Evolutionary conservation across 2,888 invertebrate species (phyloP).

Genomic region (Ommatoiulus sabulosus): DNA sequence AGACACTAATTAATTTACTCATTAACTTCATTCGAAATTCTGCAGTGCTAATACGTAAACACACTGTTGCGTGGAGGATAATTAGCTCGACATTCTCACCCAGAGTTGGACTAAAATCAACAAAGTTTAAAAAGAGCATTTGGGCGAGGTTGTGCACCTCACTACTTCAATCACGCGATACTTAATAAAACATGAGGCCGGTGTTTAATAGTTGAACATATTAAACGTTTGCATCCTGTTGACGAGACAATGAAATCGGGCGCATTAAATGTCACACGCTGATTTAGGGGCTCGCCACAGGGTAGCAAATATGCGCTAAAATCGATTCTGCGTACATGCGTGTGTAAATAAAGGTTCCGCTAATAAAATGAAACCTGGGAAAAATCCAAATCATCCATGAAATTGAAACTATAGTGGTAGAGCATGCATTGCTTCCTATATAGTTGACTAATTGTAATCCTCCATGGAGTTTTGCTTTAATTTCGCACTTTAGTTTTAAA

Average conservation of each 20-base stretch:
- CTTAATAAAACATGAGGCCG: slow-evolving; percentile 2
- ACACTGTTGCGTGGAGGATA: not conserved
- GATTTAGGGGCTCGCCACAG: not conserved
- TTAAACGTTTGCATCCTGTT: not conserved
- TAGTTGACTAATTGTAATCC: too few relatives aligned
- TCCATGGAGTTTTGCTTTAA: too few relatives aligned
- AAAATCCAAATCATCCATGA: not conserved
- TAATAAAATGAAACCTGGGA: not conserved
- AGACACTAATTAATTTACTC: slow-evolving; percentile 21
- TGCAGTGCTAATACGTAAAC: not conserved
- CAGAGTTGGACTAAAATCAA: slow-evolving; percentile 9
- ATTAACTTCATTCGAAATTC: slow-evolving; percentile 1
- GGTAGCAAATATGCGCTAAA: not conserved
- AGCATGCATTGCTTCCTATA: not conserved
- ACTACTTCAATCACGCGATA: slow-evolving; percentile 17
- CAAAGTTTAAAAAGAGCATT: slow-evolving; percentile 26
- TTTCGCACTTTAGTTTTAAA: too few relatives aligned
- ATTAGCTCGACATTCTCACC: not conserved
- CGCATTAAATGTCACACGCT: not conserved
- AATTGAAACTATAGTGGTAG: not conserved
- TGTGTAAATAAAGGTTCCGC: not conserved
- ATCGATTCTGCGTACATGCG: not conserved
- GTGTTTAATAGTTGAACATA: not conserved
- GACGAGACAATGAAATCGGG: slow-evolving; percentile 8
- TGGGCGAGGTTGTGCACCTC: slow-evolving; percentile 8